Evolutionary conservation across 2,113 vertebrate species (phyloP).

Genomic region (Excalfactoria chinensis): DNA sequence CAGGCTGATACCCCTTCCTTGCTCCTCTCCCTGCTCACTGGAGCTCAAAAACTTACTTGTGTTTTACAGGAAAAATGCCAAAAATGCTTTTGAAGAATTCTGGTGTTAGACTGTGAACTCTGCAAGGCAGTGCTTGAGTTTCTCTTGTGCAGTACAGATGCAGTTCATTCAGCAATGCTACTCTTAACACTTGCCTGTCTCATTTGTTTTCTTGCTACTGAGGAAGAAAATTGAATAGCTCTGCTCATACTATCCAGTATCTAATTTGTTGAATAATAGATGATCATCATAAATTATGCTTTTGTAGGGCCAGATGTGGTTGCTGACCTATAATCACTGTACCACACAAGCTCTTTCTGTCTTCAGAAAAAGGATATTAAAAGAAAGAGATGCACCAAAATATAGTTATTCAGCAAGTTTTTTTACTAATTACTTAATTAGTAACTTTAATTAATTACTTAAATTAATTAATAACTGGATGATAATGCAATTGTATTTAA

Average conservation of each 20-base stretch:
- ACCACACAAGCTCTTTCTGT: neutral
- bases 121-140: neutral
- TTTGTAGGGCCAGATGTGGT: neutral
- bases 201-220: neutral
- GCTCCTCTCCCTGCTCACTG: neutral
- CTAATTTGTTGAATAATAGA: neutral
- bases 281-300: neutral
- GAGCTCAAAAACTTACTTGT: neutral
- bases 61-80: neutral
- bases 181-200: neutral
- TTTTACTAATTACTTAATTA: too few species aligned
- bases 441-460: too few species aligned
- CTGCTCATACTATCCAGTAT: neutral
- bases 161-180: neutral
- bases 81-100: neutral
- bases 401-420: neutral
- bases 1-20: neutral
- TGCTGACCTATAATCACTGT: neutral
- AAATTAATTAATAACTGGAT: neutral
- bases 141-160: accelerated
- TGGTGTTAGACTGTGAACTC: neutral
- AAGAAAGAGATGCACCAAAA: neutral
- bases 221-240: neutral
- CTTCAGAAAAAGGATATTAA: neutral
- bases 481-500: neutral